Percentiles rank a stretch among this genome's conserved stretches.
Evolutionary conservation across 2,113 vertebrate genomes (phyloP).

Genomic region (Thunnus thynnus): DNA sequence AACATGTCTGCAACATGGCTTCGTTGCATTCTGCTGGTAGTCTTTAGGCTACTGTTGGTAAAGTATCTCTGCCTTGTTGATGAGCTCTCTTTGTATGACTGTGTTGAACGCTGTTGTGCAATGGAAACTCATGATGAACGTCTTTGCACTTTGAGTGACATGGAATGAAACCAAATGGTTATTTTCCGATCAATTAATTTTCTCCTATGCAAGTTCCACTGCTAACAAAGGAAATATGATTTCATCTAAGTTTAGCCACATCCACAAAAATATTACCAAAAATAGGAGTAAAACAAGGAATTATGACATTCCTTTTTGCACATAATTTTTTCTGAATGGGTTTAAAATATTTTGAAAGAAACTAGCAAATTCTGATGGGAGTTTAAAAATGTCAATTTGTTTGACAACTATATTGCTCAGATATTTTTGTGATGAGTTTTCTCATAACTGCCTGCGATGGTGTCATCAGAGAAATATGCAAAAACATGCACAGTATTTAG

Average conservation of each 20-base stretch:
- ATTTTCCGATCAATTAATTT: no score
- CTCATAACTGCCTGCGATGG: not conserved
- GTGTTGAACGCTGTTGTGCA: not conserved
- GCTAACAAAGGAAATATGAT: not conserved
- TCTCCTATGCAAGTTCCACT: not conserved
- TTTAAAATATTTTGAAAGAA: not conserved
- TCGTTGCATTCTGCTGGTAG: not conserved
- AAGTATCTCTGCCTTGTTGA: no score
- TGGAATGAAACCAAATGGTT: no score
- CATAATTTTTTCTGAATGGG: not conserved
- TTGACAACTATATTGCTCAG: not conserved
- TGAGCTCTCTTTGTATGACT: not conserved
- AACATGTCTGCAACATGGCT: not conserved
- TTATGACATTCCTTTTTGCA: not conserved
- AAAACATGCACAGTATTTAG: not conserved
- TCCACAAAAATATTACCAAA: no score
- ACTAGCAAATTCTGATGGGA: not conserved
- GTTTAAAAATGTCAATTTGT: not conserved
- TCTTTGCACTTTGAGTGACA: not conserved
- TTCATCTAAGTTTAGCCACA: not conserved
- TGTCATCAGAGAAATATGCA: constrained; percentile 43
- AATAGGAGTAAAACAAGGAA: not conserved
- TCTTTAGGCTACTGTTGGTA: not conserved
- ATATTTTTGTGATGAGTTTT: constrained; percentile 21
- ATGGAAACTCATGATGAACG: no score